Conservation (phyloP, 1,140 invertebrate genomes). For the Heterodera schachtii region DNA sequence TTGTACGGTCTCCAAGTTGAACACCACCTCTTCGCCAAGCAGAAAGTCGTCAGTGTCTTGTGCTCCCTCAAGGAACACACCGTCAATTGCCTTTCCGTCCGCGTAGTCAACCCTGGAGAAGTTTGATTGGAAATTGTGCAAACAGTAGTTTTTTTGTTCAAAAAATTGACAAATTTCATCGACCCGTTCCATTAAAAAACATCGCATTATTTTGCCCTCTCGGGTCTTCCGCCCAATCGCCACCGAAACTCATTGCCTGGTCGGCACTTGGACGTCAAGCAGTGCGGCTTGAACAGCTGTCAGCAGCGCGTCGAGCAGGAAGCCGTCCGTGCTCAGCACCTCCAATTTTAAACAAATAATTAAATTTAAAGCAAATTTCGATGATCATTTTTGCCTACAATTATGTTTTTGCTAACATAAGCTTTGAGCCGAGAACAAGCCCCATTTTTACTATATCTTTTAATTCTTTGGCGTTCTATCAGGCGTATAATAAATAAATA, state of each 20-base stretch:
- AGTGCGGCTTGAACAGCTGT: slow-evolving; percentile 38
- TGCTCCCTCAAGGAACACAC: slow-evolving; percentile 11
- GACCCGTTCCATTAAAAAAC: too few relatives aligned
- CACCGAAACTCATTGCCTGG: not conserved
- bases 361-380: too few relatives aligned
- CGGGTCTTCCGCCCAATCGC: too few relatives aligned
- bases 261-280: slow-evolving; percentile 24
- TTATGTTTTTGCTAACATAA: not conserved
- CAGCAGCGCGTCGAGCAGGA: slow-evolving; percentile 36
- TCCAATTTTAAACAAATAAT: slow-evolving; percentile 17
- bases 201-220: too few relatives aligned
- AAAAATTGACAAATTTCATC: too few relatives aligned
- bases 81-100: not conserved
- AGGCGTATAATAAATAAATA: too few relatives aligned
- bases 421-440: not conserved
- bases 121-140: not conserved
- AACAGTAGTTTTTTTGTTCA: not conserved
- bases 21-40: slow-evolving; percentile 20
- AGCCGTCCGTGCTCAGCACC: slow-evolving; percentile 38
- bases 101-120: slow-evolving; percentile 27
- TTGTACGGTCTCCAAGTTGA: too few relatives aligned
- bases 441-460: not conserved
- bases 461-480: too few relatives aligned
- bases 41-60: slow-evolving; percentile 31
- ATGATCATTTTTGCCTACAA: too few relatives aligned